Evolutionary conservation across 2,888 invertebrate genomes (phyloP).

Genomic region (Machimus rusticus): DNA sequence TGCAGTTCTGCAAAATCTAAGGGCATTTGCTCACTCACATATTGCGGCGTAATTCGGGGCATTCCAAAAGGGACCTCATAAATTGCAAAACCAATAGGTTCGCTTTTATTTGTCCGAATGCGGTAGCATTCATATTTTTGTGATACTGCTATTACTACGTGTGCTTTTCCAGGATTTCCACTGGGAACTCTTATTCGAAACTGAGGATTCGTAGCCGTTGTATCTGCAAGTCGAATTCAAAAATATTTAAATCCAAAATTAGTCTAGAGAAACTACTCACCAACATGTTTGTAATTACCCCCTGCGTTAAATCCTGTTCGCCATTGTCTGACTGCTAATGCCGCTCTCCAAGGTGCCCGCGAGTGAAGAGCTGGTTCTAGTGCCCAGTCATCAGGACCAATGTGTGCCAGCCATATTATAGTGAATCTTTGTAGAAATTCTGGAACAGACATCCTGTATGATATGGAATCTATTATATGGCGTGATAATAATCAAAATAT

Average conservation of each 20-base stretch:
- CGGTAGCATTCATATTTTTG: constrained; percentile 68
- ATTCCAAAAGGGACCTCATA: constrained; percentile 73
- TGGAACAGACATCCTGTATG: constrained; percentile 50
- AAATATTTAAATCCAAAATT: background rate
- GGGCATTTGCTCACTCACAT: constrained; percentile 66
- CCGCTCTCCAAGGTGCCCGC: constrained; percentile 74
- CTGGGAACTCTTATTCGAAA: constrained; percentile 75
- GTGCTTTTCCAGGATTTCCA: constrained; percentile 69
- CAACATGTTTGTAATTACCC: constrained; percentile 69
- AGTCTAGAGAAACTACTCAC: constrained; percentile 54
- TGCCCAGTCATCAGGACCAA: constrained; percentile 78
- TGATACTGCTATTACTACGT: constrained; percentile 76
- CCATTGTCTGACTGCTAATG: constrained; percentile 74
- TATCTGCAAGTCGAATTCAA: constrained; percentile 62
- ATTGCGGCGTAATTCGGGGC: constrained; percentile 68
- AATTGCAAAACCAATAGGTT: constrained; percentile 75
- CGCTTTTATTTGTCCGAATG: constrained; percentile 62
- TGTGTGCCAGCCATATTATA: constrained; percentile 68
- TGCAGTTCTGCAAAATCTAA: constrained; percentile 50
- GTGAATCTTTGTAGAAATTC: constrained; percentile 51
- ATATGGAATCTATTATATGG: background rate
- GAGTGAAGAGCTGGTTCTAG: constrained; percentile 71
- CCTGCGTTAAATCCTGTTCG: constrained; percentile 75
- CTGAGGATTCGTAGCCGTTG: constrained; percentile 74
- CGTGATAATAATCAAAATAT: background rate